phyloP scores from a whole-genome alignment of 2,888 invertebrate species.

The Meiosimyza platycephala region DNA sequence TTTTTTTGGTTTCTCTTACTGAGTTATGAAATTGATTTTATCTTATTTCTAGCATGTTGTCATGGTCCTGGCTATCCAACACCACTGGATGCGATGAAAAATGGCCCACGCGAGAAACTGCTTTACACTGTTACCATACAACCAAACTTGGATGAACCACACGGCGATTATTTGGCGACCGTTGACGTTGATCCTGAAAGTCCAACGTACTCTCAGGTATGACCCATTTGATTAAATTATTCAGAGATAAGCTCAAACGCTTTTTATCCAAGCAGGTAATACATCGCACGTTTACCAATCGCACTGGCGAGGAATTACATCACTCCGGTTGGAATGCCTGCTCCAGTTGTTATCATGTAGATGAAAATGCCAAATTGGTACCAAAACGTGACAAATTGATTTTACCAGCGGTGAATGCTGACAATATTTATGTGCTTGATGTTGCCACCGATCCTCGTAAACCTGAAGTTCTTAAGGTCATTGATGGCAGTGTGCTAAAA shows the following conservation, averaged over 20 bases:
- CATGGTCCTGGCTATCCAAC: conserved; percentile 81
- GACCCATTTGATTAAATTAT: background rate
- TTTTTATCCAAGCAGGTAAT: conserved; percentile 76
- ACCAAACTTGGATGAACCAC: conserved; percentile 73
- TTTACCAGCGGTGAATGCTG: conserved; percentile 83
- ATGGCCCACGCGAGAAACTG: conserved; percentile 85
- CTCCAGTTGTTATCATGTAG: conserved; percentile 82
- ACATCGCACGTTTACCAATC: conserved; percentile 82
- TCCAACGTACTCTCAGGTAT: conserved; percentile 84
- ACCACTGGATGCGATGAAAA: conserved; percentile 84
- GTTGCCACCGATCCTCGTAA: conserved; percentile 77
- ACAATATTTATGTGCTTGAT: conserved; percentile 87
- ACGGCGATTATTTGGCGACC: conserved; percentile 90
- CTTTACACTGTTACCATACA: conserved; percentile 92
- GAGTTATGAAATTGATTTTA: background rate
- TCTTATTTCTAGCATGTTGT: conserved; percentile 55
- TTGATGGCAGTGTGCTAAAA: conserved; percentile 84
- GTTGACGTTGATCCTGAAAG: conserved; percentile 92
- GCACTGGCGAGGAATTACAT: conserved; percentile 88
- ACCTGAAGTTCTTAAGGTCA: conserved; percentile 81
- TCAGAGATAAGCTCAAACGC: background rate
- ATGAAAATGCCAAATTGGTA: conserved; percentile 62
- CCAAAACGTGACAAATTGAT: conserved; percentile 82
- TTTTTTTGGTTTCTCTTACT: no score
- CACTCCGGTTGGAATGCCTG: conserved; percentile 98